These are phyloP conservation scores for Apis florea DNA, from an alignment of 1,140 invertebrate genomes.

Conservation along the genomic window DNA sequence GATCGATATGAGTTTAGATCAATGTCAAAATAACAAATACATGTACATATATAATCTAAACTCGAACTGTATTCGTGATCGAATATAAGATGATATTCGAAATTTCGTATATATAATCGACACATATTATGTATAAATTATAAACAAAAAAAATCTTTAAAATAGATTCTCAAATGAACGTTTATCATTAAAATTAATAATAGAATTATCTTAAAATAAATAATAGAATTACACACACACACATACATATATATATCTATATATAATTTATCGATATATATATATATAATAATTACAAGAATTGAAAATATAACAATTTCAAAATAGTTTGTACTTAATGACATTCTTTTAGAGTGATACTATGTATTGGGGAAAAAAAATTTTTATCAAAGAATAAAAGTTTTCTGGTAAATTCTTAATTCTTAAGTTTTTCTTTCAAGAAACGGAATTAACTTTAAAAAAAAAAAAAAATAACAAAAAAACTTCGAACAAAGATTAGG, in stretches of 20 bases:
- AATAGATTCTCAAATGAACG: not conserved
- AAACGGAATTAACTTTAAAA: not conserved
- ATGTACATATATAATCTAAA: too few species aligned
- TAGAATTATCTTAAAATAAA: not conserved
- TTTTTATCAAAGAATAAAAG: conserved; percentile 16
- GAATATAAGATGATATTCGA: not conserved
- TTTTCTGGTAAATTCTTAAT: not conserved
- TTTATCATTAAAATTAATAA: not conserved
- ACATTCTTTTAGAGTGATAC: not conserved
- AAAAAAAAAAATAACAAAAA: not conserved
- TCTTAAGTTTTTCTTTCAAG: not conserved
- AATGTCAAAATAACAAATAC: not conserved
- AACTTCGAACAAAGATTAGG: too few species aligned
- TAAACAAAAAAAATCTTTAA: not conserved
- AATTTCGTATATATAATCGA: not conserved
- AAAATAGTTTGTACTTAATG: conserved; percentile 14
- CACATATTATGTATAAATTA: not conserved
- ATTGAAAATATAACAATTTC: conserved; percentile 2
- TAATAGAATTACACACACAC: too few species aligned
- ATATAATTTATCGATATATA: not conserved
- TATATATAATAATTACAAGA: conserved; percentile 18
- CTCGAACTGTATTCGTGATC: too few species aligned
- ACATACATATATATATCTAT: too few species aligned
- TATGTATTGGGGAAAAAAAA: not conserved
- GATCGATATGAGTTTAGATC: not conserved